Evolutionary conservation across 2,113 vertebrate genomes (phyloP), one percentile per base, ranked within the genome.

Genomic region (Pristiophorus japonicus): DNA sequence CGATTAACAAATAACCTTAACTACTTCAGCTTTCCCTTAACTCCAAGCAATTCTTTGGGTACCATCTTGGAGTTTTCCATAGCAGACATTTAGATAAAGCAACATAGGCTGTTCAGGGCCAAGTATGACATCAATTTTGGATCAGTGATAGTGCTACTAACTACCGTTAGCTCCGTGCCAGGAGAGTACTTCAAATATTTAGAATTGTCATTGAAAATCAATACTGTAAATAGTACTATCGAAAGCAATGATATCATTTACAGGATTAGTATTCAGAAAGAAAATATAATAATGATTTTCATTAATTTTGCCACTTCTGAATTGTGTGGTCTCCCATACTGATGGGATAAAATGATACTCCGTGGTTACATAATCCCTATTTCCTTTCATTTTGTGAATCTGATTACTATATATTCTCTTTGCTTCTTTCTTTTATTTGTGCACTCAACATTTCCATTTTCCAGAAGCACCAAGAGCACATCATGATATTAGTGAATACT

Each of bases 191-290:
- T 94, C 14, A 94, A 94, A 94, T 70, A 38, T 70, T 66, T 70
- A 66, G 70, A 94, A 94, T 66, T 51, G 93, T 70, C 88, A 91
- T 94, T 94, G 63, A 94, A 70, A 94, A 47, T 66, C 63, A 70
- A 70, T 94, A 94, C 65, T 94, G 93, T 70, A 94, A 94, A 70
- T 66, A 47, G 27, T 51, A 51, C 38, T 70, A 51, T 94, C 51
- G 65, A 70, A 94, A 62, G 93, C 93, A 70, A 91, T 91, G 88
- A 91, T 91, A 63, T 91, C 55, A 91, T 91, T 91, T 91, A 91
- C 59, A 63, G 62, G 55, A 91, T 91, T 63, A 91, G 59, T 59
- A 91, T 91, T 91, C 62, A 91, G 88, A 91, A 94, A 70, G 92
- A 88, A 34, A 90, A 90, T 51, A 94, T 47, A 94, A 45, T 70